Evolutionary conservation across 2,797 vertebrate species (phyloP).

Genomic region (Molothrus aeneus): DNA sequence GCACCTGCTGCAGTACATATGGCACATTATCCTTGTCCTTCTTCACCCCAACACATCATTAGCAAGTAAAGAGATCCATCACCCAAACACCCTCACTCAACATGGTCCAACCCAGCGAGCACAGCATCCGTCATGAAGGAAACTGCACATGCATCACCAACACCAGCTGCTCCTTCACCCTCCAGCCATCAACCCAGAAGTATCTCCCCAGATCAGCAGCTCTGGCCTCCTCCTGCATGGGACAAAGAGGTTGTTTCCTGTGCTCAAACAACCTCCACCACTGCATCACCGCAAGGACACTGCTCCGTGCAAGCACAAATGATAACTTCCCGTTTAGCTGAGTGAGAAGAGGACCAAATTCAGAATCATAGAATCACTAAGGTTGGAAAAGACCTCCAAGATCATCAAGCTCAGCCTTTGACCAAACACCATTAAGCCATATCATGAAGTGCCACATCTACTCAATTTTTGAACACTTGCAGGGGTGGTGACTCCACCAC

Average conservation of each 20-base stretch:
- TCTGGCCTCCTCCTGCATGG: neutral
- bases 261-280: neutral
- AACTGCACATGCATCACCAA: neutral
- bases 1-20: neutral
- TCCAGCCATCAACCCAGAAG: neutral
- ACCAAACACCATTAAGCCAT: neutral
- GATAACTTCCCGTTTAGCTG: neutral
- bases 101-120: neutral
- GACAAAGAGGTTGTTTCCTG: neutral
- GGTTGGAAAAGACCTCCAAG: neutral
- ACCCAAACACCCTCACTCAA: neutral
- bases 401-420: neutral
- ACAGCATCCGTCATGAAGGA: neutral
- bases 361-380: neutral
- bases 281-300: neutral
- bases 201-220: neutral
- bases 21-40: neutral
- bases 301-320: neutral
- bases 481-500: neutral
- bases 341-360: neutral
- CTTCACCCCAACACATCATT: neutral
- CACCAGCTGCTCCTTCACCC: neutral
- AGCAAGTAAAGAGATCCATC: neutral
- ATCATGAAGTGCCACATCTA: neutral
- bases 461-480: neutral